Evolutionary conservation across 2,113 vertebrate species (phyloP).

Genomic region (Dinomys branickii): DNA sequence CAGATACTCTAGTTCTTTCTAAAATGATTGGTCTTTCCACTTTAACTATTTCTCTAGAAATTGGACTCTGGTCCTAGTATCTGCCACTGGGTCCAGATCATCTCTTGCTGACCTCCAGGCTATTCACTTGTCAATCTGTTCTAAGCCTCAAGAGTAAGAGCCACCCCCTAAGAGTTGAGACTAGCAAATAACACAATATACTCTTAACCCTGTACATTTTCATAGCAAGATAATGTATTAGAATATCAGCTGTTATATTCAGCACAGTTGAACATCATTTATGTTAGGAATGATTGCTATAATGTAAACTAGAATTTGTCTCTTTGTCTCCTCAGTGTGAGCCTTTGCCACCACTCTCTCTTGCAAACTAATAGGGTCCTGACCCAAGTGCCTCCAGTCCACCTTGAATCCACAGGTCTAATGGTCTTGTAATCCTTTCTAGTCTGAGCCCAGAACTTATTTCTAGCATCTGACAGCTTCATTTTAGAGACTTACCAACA

Average conservation of each 20-base stretch:
- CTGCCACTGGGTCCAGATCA: neutral
- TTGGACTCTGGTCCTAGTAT: neutral
- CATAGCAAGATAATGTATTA: neutral
- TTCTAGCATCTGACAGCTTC: neutral
- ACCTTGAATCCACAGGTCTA: neutral
- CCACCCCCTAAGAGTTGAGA: neutral
- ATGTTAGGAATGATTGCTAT: neutral
- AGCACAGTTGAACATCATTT: neutral
- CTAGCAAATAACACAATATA: neutral
- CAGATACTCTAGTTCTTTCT: neutral
- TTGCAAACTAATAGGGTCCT: neutral
- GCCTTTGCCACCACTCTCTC: neutral
- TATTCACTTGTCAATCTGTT: neutral
- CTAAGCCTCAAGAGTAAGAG: neutral
- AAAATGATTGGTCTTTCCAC: neutral
- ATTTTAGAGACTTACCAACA: neutral
- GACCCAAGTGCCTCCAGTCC: neutral
- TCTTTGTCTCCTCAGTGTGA: neutral
- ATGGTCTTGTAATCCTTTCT: neutral
- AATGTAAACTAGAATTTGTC: neutral
- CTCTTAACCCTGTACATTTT: neutral
- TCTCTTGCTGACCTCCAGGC: neutral
- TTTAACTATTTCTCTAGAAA: neutral
- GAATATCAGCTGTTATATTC: neutral
- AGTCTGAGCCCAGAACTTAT: neutral